Base-by-base conservation (phyloP, 2,888 invertebrate genomes). In the Alitta virens region DNA sequence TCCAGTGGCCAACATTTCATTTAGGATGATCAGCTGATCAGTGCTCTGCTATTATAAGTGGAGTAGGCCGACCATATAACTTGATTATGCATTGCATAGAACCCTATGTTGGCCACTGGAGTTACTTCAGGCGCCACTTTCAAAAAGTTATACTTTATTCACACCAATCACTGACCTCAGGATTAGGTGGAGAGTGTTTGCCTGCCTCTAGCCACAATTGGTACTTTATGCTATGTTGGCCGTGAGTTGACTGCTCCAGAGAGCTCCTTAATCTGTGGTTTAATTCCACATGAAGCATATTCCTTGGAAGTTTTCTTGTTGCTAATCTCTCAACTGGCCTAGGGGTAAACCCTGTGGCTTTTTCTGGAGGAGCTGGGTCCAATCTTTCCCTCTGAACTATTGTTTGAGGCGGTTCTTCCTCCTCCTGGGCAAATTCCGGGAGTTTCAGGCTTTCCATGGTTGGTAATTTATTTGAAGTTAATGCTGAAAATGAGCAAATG, bases 121-220 rank as follows among this genome's bases (percentile, higher is more conserved):
- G n/a, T n/a, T n/a, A n/a, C n/a, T n/a, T n/a, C n/a, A n/a, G n/a
- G n/a, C n/a, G n/a, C n/a, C n/a, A n/a, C n/a, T n/a, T n/a, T n/a
- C n/a, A n/a, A n/a, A n/a, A n/a, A n/a, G n/a, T n/a, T n/a, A n/a
- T n/a, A n/a, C n/a, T n/a, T n/a, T n/a, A n/a, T n/a, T n/a, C n/a
- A n/a, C n/a, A n/a, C n/a, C n/a, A n/a, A n/a, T 33, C 12, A 33
- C 33, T 7, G 12, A 33, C 33, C 33, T 72, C 69, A 1, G 78
- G 78, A 57, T 69, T 71, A 2, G 79, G 76, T 0, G 77, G 69
- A 1, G 68, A 65, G 64, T 76, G 72, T 69, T 80, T 80, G 0
- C 80, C 80, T n/a, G 80, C 80, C 60, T 81, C 80, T 55, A 76
- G 59, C 80, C 80, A 81, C 27, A 81, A 67, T 66, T 73, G 72